Percentiles rank a stretch among this genome's conserved stretches.
phyloP scores from a whole-genome alignment of 2,888 invertebrate genomes.

The Tachina lurida region DNA sequence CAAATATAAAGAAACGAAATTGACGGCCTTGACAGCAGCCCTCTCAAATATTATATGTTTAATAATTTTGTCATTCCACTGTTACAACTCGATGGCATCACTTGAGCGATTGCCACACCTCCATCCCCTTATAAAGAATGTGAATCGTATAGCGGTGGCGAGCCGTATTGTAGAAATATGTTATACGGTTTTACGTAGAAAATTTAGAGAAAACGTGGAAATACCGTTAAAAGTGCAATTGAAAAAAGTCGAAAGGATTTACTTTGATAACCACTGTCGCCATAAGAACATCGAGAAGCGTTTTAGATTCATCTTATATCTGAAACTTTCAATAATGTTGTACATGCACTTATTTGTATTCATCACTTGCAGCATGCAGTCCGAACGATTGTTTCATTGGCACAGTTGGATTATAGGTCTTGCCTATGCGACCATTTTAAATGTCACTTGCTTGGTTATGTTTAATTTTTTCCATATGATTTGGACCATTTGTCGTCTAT shows the following conservation, averaged over 20 bases:
- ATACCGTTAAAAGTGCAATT: slow-evolving; percentile 24
- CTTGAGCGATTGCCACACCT: neutral
- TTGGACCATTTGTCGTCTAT: slow-evolving; percentile 47
- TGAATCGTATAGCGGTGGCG: neutral
- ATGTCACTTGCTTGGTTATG: slow-evolving; percentile 14
- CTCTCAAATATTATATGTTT: slow-evolving; percentile 27
- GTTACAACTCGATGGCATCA: neutral
- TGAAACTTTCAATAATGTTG: slow-evolving; percentile 7
- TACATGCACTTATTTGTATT: neutral
- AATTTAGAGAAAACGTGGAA: slow-evolving; percentile 4
- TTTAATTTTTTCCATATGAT: slow-evolving; percentile 40
- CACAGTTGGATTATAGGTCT: slow-evolving; percentile 4
- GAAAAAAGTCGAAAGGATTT: slow-evolving; percentile 7
- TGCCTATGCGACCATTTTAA: neutral
- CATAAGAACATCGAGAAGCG: neutral
- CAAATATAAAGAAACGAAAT: neutral
- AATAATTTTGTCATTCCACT: neutral
- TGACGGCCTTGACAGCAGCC: neutral
- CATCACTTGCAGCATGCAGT: neutral
- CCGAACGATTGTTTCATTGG: neutral
- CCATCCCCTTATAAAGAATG: slow-evolving; percentile 41
- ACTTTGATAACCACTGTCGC: slow-evolving; percentile 12
- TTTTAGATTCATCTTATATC: slow-evolving; percentile 7
- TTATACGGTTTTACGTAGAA: slow-evolving; percentile 21
- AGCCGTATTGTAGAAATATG: neutral